Base-by-base conservation (phyloP, 2,797 vertebrate species). In the Acanthurus lineatus region DNA sequence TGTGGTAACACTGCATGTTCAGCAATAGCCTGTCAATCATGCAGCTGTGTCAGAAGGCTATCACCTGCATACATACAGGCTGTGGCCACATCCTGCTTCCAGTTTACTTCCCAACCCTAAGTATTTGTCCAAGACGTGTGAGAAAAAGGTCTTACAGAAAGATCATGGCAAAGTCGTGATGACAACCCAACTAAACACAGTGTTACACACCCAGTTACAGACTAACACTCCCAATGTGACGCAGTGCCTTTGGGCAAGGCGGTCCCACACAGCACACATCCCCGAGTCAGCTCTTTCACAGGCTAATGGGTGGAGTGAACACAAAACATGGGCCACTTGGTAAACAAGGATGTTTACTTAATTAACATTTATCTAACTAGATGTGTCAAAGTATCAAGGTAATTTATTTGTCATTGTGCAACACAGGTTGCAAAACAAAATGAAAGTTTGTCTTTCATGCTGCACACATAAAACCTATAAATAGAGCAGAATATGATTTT, bases 11-110 rank as follows among this genome's bases (percentile, higher is more conserved):
- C 57, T 63, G 12, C 10, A 32, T 51, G 54, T 70, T 82, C 61
- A 84, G 83, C 54, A 15, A 56, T 5, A 22, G 6, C 0, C 38
- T 42, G 88, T 89, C 53, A 77, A 69, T 90, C 88, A 87, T 81
- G 25, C 25, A 51, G 58, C 40, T 85, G 77, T 86, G 78, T 85
- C 63, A 80, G 62, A 87, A 81, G 53, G 6, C 28, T 32, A 53
- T 78, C 44, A 48, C 40, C 48, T 25, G 6, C 22, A 19, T 44
- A 20, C 38, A 5, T 54, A 4, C 42, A 61, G 45, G 48, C 63
- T 16, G 48, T 53, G 47, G 60, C 83, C 77, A 88, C 70, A 94
- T 94, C 93, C 93, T 93, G 92, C 75, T 93, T 20, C 25, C 4
- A 64, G 85, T 85, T 90, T 77, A 69, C 72, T 32, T 76, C 75